Conservation (phyloP, 2,888 invertebrate genomes). For the Synanthedon formicaeformis region DNA sequence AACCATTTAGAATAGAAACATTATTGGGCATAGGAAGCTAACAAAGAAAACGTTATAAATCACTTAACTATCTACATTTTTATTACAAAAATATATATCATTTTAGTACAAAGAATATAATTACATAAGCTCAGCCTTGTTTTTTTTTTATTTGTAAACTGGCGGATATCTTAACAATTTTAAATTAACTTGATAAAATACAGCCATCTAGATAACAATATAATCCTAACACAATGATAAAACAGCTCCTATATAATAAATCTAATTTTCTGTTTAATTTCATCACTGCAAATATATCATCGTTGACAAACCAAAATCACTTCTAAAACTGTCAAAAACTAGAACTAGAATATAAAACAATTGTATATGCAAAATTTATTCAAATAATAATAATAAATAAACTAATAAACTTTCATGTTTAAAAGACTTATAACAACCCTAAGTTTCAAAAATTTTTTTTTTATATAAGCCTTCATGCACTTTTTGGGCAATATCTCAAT, state of each 20-base stretch:
- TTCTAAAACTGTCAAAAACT: too few species aligned
- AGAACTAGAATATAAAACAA: too few species aligned
- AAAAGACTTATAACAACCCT: too few species aligned
- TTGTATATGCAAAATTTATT: too few species aligned
- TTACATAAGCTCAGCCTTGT: neutral
- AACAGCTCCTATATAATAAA: too few species aligned
- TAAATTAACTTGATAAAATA: conserved; percentile 13
- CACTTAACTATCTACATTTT: neutral
- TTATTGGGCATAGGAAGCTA: conserved; percentile 19
- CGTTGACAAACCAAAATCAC: too few species aligned
- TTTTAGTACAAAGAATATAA: neutral
- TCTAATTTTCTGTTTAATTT: too few species aligned
- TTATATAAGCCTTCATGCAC: conserved; percentile 3
- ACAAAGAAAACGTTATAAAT: conserved; percentile 1
- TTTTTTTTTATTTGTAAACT: conserved; percentile 2
- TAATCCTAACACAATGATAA: neutral
- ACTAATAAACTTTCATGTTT: too few species aligned
- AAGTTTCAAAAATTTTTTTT: conserved; percentile 1
- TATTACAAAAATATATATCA: neutral
- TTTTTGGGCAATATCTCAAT: conserved; percentile 3
- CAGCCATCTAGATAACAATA: conserved; percentile 12
- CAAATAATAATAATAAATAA: too few species aligned
- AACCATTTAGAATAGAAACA: conserved; percentile 1
- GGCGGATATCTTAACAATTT: conserved; percentile 2
- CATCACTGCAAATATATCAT: neutral